Conservation (phyloP, 2,113 vertebrate species). For the Columba livia region DNA sequence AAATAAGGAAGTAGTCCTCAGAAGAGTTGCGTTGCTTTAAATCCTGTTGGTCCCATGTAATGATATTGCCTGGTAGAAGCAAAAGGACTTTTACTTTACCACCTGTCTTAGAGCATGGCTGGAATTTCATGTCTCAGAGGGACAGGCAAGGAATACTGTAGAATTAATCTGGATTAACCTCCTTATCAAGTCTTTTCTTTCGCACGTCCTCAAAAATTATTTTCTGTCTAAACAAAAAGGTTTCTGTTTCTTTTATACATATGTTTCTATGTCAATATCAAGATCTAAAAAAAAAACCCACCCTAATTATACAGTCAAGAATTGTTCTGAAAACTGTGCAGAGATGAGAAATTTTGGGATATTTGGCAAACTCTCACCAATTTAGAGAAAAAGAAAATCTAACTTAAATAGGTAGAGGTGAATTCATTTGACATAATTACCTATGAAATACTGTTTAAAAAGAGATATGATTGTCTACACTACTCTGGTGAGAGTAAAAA, state of each 20-base stretch:
- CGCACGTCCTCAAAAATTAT: background rate
- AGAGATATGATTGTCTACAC: background rate
- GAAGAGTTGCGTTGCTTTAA: background rate
- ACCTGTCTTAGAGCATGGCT: fast-evolving
- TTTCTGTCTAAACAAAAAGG: background rate
- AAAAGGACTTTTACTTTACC: background rate
- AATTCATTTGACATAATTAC: background rate
- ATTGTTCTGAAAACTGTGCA: background rate
- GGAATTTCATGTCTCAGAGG: background rate
- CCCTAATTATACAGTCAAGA: background rate
- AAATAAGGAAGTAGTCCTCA: background rate
- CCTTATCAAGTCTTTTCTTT: background rate
- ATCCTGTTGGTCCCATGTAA: background rate
- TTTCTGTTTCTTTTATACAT: background rate
- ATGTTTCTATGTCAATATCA: background rate
- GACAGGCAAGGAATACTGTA: background rate
- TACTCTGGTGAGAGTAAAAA: background rate
- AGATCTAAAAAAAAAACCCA: background rate
- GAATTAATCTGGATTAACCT: background rate
- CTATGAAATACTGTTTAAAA: background rate
- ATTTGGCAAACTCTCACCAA: background rate
- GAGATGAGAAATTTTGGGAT: background rate
- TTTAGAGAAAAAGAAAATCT: background rate
- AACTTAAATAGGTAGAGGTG: background rate
- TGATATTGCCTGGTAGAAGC: background rate